Evolutionary conservation across 2,113 vertebrate species (phyloP).

Genomic region (Kryptolebias marmoratus): DNA sequence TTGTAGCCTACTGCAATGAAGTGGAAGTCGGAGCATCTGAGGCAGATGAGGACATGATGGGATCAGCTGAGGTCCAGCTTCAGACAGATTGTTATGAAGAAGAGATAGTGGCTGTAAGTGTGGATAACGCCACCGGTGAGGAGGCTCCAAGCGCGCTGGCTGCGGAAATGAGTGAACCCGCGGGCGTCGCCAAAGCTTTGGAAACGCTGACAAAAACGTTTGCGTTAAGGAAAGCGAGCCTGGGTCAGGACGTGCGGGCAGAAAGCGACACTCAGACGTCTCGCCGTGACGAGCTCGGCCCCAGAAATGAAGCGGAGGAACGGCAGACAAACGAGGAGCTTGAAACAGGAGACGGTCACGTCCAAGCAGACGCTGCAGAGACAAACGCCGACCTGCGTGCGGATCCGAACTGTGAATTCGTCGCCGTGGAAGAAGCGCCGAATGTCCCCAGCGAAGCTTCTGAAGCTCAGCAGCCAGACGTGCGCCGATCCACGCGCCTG

Average conservation of each 20-base stretch:
- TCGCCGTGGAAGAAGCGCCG: neutral
- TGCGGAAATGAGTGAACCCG: conserved; percentile 49
- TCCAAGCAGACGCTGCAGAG: conserved; percentile 1
- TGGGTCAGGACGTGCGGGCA: conserved; percentile 29
- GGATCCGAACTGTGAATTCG: neutral
- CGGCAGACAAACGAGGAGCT: conserved; percentile 1
- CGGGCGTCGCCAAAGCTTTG: conserved; percentile 57
- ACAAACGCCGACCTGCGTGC: neutral
- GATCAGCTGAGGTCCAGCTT: conserved; percentile 39
- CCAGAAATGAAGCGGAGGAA: conserved; percentile 11
- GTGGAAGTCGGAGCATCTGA: conserved; percentile 48
- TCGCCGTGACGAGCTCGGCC: neutral
- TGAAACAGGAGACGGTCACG: conserved; percentile 7
- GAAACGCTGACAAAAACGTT: conserved; percentile 64
- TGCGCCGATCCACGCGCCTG: conserved; percentile 40
- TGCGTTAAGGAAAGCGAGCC: conserved; percentile 51
- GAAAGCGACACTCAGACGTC: conserved; percentile 20
- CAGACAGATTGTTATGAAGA: conserved; percentile 61
- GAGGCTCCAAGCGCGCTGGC: conserved; percentile 11
- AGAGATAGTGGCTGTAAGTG: conserved; percentile 38
- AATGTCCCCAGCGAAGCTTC: conserved; percentile 9
- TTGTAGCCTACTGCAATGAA: conserved; percentile 73
- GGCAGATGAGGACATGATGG: conserved; percentile 17
- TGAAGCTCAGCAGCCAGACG: neutral
- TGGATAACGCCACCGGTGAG: neutral